These are phyloP conservation scores for Quadriops clusia DNA, from an alignment of 2,888 invertebrate species.

Conservation along the genomic window DNA sequence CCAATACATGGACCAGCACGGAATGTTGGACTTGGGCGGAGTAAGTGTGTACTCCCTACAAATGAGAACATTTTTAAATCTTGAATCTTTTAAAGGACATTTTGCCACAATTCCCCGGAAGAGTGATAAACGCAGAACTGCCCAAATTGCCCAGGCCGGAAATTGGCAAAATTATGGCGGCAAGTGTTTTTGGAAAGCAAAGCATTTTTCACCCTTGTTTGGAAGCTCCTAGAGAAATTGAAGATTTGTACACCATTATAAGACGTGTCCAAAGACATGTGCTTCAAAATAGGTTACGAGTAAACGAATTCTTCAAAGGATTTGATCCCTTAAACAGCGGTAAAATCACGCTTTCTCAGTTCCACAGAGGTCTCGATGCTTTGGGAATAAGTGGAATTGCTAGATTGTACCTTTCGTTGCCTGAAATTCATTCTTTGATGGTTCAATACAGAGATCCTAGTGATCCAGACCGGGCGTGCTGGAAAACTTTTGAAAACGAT, in stretches of 20 bases:
- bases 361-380: conserved; percentile 54
- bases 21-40: conserved; percentile 43
- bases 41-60: conserved; percentile 31
- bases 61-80: neutral
- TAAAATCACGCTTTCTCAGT: conserved; percentile 56
- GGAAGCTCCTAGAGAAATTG: conserved; percentile 36
- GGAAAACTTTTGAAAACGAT: conserved; percentile 68
- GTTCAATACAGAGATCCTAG: conserved; percentile 60
- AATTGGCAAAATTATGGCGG: conserved; percentile 42
- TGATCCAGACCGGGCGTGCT: conserved; percentile 54
- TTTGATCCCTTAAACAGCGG: conserved; percentile 59
- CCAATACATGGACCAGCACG: conserved; percentile 43
- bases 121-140: conserved; percentile 53
- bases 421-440: conserved; percentile 52
- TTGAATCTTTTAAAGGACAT: conserved; percentile 34
- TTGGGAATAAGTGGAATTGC: conserved; percentile 51
- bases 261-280: conserved; percentile 56
- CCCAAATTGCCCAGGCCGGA: conserved; percentile 58
- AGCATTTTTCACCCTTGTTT: conserved; percentile 49
- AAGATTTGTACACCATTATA: conserved; percentile 46
- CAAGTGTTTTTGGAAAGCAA: conserved; percentile 42
- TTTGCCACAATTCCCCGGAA: conserved; percentile 47
- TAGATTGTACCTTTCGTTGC: conserved; percentile 44
- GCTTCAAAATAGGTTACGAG: conserved; percentile 49
- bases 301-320: conserved; percentile 60